phyloP scores from a whole-genome alignment of 2,797 vertebrate genomes.

The Nyctibius grandis region DNA sequence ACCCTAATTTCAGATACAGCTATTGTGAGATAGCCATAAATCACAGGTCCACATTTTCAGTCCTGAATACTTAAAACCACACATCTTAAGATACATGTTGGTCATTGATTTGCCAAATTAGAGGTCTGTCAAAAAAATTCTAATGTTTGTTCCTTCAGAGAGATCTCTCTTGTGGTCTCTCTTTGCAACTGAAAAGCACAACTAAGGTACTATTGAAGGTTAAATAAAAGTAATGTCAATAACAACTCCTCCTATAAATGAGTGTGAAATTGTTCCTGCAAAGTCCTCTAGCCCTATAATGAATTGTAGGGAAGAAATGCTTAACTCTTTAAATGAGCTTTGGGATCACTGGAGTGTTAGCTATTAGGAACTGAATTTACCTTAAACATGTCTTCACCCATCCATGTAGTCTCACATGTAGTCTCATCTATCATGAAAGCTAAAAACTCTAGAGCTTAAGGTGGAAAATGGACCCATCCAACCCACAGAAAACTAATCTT shows the following conservation, averaged over 20 bases:
- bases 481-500: background rate
- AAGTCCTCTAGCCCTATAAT: background rate
- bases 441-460: background rate
- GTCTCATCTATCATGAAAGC: background rate
- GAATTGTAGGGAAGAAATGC: background rate
- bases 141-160: background rate
- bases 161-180: background rate
- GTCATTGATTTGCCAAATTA: background rate
- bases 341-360: background rate
- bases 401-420: background rate
- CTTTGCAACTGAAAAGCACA: background rate
- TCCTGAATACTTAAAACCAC: background rate
- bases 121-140: background rate
- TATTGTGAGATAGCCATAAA: background rate
- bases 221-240: conserved; percentile 22
- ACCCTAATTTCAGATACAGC: background rate
- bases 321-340: conserved; percentile 1
- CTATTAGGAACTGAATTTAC: background rate
- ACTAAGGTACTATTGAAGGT: background rate
- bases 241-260: background rate
- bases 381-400: background rate
- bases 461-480: background rate
- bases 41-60: background rate
- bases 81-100: background rate
- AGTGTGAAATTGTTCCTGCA: conserved; percentile 8